Conservation (phyloP, 2,888 invertebrate genomes). For the Saturnia pavonia region DNA sequence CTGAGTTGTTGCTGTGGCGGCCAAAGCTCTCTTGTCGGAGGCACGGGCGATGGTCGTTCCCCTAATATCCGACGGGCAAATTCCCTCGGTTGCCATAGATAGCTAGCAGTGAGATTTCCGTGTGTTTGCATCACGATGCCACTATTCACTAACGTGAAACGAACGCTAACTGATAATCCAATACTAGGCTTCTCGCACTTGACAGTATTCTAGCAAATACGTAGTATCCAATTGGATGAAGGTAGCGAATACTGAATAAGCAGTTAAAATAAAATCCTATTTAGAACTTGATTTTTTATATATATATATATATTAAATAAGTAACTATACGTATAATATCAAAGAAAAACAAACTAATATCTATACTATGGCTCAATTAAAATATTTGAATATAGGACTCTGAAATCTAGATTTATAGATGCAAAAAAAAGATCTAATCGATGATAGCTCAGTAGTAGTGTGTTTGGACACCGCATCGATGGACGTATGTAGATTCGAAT, state of each 20-base stretch:
- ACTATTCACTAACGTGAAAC: slow-evolving; percentile 59
- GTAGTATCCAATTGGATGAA: slow-evolving; percentile 59
- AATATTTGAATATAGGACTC: too few species aligned
- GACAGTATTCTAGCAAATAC: slow-evolving; percentile 63
- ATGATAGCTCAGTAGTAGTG: too few species aligned
- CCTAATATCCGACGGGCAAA: slow-evolving; percentile 73
- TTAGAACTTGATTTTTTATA: slow-evolving; percentile 12
- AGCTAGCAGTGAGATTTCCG: slow-evolving; percentile 74
- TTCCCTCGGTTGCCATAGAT: slow-evolving; percentile 77
- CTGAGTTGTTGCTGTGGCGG: slow-evolving; percentile 65
- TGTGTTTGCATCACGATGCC: slow-evolving; percentile 72
- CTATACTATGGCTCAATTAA: too few species aligned
- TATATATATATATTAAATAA: too few species aligned
- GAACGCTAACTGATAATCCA: slow-evolving; percentile 65
- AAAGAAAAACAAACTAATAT: too few species aligned
- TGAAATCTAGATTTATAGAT: too few species aligned
- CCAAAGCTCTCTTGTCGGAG: slow-evolving; percentile 73
- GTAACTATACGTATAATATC: too few species aligned
- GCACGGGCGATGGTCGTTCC: slow-evolving; percentile 71
- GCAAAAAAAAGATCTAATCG: too few species aligned
- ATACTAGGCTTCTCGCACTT: slow-evolving; percentile 73
- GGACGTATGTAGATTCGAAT: too few species aligned
- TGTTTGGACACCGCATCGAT: too few species aligned
- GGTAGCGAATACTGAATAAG: slow-evolving; percentile 39
- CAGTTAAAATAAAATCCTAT: neutral